Base-by-base conservation (phyloP, 2,888 invertebrate species). In the Drosophila multiciliata region DNA sequence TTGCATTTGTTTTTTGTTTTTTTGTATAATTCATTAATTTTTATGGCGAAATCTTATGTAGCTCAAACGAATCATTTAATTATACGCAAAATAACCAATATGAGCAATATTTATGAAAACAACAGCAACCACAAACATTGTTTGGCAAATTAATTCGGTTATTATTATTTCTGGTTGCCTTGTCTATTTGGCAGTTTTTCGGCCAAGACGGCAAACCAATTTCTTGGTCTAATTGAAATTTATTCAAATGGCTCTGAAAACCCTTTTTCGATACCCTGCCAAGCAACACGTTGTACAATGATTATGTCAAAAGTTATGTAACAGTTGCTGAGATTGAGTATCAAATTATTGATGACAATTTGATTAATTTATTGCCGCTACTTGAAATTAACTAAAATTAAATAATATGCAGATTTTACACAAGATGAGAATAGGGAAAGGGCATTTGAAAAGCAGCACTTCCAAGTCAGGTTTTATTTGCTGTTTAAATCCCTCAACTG, bases 11-110 rank as follows among this genome's bases (percentile, higher is more conserved):
- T 29, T 29, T 29, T 29, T 29, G 29, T 29, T 29, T 29, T 29
- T 29, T 29, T 29, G 29, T 29, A 35, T 33, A 66, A 58, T 63
- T 29, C 60, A 63, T 58, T 52, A 9, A 55, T 55, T 59, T 61
- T 52, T 35, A 65, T 77, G 74, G 64, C 53, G 17, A 35, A 66
- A 36, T 66, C 71, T 71, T 79, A 72, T 69, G 66, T 68, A 29
- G 63, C 53, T 82, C 67, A 66, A 71, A 57, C 29, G 20, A 75
- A 75, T 68, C 62, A 72, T 75, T 76, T 45, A 66, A 72, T 71
- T 54, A 58, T 26, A 29, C 3, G 45, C 29, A 45, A 66, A 66
- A 55, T 45, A 52, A 32, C 40, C 50, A 35, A 69, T 54, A 57
- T 67, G 58, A 20, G 36, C n/a, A 23, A 23, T 12, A 49, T 33